phyloP scores from a whole-genome alignment of 1,140 invertebrate genomes.

The Onthophagus taurus region DNA sequence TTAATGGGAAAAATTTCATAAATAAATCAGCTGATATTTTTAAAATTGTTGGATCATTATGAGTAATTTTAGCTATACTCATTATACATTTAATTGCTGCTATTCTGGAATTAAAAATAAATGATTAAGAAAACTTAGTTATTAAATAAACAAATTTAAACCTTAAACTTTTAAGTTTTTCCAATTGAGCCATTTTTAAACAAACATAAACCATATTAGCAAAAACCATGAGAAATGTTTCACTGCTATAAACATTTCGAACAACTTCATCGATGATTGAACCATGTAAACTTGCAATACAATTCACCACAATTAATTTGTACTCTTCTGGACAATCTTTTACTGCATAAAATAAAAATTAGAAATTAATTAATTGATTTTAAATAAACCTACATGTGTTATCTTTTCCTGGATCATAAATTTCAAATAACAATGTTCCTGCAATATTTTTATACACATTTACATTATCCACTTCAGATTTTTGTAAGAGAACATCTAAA shows the following conservation, averaged over 20 bases:
- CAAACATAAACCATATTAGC: slow-evolving; percentile 49
- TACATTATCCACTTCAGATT: too few species aligned
- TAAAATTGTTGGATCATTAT: slow-evolving; percentile 32
- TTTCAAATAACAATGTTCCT: too few species aligned
- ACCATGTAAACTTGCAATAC: slow-evolving; percentile 42
- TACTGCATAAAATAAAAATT: slow-evolving; percentile 32
- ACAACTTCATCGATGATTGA: slow-evolving; percentile 39
- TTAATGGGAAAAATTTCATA: slow-evolving; percentile 53
- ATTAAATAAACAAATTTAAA: slow-evolving; percentile 31
- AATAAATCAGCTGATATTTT: slow-evolving; percentile 44
- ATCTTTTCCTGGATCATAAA: too few species aligned
- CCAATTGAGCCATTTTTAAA: slow-evolving; percentile 47
- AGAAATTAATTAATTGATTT: too few species aligned
- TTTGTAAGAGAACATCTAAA: too few species aligned
- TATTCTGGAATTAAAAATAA: slow-evolving; percentile 17
- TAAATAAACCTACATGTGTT: too few species aligned
- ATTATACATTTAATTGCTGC: slow-evolving; percentile 48
- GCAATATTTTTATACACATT: too few species aligned
- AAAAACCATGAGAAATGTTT: slow-evolving; percentile 43
- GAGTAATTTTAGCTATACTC: slow-evolving; percentile 45
- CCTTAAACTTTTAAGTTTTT: slow-evolving; percentile 47
- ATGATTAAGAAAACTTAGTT: slow-evolving; percentile 13
- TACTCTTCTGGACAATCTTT: slow-evolving; percentile 47
- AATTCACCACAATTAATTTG: slow-evolving; percentile 45
- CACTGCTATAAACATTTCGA: slow-evolving; percentile 41